phyloP scores from a whole-genome alignment of 2,797 vertebrate genomes.

The Denticeps clupeoides region DNA sequence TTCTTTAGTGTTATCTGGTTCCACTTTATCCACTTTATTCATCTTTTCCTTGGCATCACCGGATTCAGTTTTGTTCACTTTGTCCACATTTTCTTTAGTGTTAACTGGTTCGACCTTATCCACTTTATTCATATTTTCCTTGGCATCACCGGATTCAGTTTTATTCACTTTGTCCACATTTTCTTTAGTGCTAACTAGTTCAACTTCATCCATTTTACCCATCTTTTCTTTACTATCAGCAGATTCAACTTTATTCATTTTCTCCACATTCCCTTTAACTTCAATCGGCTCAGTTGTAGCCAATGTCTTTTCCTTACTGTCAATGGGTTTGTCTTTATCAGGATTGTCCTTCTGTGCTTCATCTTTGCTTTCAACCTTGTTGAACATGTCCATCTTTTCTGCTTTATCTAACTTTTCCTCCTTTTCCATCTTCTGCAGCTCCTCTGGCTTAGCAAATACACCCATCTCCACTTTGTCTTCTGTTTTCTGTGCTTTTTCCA shows the following conservation, averaged over 20 bases:
- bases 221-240: no score
- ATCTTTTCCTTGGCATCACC: slow-evolving; percentile 9
- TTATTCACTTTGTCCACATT: no score
- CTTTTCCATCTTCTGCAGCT: background rate
- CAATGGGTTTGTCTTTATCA: no score
- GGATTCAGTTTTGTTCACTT: slow-evolving; percentile 2
- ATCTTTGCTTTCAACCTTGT: slow-evolving; percentile 20
- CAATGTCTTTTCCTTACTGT: no score
- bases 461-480: slow-evolving; percentile 9
- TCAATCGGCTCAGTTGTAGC: no score
- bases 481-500: slow-evolving; percentile 15
- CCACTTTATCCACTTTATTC: slow-evolving; percentile 15
- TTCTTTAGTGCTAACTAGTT: no score
- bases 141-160: no score
- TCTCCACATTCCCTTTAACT: no score
- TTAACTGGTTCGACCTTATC: slow-evolving; percentile 2
- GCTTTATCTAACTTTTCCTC: slow-evolving; percentile 25
- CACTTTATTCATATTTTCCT: background rate
- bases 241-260: no score
- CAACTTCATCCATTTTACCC: no score
- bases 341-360: no score
- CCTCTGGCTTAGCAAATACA: slow-evolving; percentile 3
- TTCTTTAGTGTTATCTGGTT: background rate
- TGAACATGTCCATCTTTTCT: slow-evolving; percentile 31
- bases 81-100: slow-evolving; percentile 1